Evolutionary conservation across 2,888 invertebrate genomes (phyloP).

Genomic region (Scotopteryx bipunctaria): DNA sequence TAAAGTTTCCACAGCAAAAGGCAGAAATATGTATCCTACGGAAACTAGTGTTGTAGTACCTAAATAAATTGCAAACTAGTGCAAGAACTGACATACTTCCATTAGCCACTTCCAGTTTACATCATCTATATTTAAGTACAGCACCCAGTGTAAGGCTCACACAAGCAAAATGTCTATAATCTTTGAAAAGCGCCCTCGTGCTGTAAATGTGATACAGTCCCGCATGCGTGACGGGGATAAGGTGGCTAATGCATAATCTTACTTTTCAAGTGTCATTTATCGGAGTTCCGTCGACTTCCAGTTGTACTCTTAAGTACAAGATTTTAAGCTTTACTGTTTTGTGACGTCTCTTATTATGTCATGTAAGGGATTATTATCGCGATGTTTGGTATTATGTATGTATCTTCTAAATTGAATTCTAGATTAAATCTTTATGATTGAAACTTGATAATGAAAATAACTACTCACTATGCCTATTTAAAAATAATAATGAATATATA

Average conservation of each 20-base stretch:
- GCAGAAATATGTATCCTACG: too few species aligned
- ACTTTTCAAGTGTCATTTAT: constrained; percentile 8
- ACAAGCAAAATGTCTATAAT: constrained; percentile 63
- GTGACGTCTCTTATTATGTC: too few species aligned
- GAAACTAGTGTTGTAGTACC: too few species aligned
- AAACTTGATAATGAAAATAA: too few species aligned
- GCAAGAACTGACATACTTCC: neutral
- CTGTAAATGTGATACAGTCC: constrained; percentile 60
- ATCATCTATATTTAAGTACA: constrained; percentile 26
- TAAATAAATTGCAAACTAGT: too few species aligned
- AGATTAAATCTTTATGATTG: too few species aligned
- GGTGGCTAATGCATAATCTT: constrained; percentile 22
- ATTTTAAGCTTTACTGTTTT: too few species aligned
- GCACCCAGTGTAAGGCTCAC: constrained; percentile 59
- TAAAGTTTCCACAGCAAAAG: too few species aligned
- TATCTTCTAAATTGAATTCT: too few species aligned
- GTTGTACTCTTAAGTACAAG: neutral
- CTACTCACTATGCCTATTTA: too few species aligned
- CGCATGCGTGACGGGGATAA: constrained; percentile 39
- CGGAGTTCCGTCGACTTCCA: neutral
- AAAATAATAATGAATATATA: constrained; percentile 1
- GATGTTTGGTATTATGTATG: too few species aligned
- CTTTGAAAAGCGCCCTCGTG: constrained; percentile 66
- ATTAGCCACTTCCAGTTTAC: constrained; percentile 41
- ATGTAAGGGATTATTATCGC: too few species aligned